Conservation (phyloP, 2,888 invertebrate species). For the Thumatha senex region DNA sequence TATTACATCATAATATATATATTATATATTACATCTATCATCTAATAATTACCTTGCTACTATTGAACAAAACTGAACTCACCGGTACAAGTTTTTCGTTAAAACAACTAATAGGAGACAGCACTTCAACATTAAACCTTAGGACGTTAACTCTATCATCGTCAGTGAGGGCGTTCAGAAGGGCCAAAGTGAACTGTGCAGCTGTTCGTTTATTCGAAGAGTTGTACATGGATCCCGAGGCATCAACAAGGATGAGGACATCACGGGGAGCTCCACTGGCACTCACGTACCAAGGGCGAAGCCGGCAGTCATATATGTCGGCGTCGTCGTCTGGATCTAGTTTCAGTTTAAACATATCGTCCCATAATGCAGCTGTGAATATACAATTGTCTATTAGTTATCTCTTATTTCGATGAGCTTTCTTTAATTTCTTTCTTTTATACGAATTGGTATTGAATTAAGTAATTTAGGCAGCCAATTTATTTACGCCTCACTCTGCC, state of each 20-base stretch:
- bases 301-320: constrained; percentile 70
- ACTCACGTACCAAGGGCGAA: constrained; percentile 75
- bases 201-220: constrained; percentile 65
- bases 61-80: too few relatives aligned
- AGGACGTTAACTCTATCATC: constrained; percentile 75
- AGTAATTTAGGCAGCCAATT: too few relatives aligned
- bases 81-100: constrained; percentile 70
- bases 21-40: too few relatives aligned
- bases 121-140: constrained; percentile 61
- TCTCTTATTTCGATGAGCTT: too few relatives aligned
- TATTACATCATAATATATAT: too few relatives aligned
- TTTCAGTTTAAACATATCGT: constrained; percentile 62
- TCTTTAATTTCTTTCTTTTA: too few relatives aligned
- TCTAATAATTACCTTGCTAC: too few relatives aligned
- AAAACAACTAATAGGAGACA: constrained; percentile 69
- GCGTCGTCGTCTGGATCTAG: constrained; percentile 45
- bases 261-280: constrained; percentile 73
- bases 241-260: constrained; percentile 68
- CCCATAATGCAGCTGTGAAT: constrained; percentile 64
- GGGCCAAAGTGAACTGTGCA: constrained; percentile 60
- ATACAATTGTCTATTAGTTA: not conserved
- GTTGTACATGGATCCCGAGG: constrained; percentile 72
- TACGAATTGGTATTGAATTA: too few relatives aligned
- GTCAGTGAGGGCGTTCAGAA: constrained; percentile 73
- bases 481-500: too few relatives aligned